These are phyloP conservation scores for Acleris cristana DNA, from an alignment of 2,888 invertebrate genomes.

Conservation along the genomic window DNA sequence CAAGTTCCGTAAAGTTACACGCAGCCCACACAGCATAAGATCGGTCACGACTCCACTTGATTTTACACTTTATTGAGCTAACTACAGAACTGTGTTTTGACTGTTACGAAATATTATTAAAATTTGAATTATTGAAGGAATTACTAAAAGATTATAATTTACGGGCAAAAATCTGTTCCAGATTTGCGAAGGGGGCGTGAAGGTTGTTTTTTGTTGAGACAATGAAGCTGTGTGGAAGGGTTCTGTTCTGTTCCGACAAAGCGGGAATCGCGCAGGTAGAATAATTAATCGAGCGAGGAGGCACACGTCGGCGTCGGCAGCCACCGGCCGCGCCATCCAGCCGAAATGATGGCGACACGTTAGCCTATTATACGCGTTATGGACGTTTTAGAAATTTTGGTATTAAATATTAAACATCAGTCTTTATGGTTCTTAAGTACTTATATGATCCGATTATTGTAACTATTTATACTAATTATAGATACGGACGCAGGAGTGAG, in stretches of 20 bases:
- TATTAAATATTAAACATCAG: not conserved
- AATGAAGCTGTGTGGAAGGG: slow-evolving; percentile 35
- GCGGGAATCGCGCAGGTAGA: slow-evolving; percentile 53
- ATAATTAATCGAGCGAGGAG: slow-evolving; percentile 61
- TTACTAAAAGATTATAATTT: slow-evolving; percentile 44
- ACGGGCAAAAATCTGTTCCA: slow-evolving; percentile 47
- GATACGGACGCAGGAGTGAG: too few relatives aligned
- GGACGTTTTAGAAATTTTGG: not conserved
- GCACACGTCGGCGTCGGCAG: slow-evolving; percentile 43
- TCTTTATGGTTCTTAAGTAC: not conserved
- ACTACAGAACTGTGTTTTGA: not conserved
- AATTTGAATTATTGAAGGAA: slow-evolving; percentile 29
- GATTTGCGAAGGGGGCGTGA: slow-evolving; percentile 54
- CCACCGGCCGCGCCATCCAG: slow-evolving; percentile 7
- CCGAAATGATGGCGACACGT: slow-evolving; percentile 7
- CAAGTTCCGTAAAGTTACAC: slow-evolving; percentile 45
- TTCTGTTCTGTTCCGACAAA: slow-evolving; percentile 25
- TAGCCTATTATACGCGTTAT: not conserved
- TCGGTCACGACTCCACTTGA: slow-evolving; percentile 3
- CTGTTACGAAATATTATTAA: slow-evolving; percentile 2
- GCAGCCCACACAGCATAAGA: slow-evolving; percentile 43
- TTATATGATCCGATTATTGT: too few relatives aligned
- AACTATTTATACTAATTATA: too few relatives aligned
- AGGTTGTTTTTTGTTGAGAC: slow-evolving; percentile 37
- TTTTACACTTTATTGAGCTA: not conserved